phyloP scores from a whole-genome alignment of 2,797 vertebrate species.

The Sandelia bainsii region DNA sequence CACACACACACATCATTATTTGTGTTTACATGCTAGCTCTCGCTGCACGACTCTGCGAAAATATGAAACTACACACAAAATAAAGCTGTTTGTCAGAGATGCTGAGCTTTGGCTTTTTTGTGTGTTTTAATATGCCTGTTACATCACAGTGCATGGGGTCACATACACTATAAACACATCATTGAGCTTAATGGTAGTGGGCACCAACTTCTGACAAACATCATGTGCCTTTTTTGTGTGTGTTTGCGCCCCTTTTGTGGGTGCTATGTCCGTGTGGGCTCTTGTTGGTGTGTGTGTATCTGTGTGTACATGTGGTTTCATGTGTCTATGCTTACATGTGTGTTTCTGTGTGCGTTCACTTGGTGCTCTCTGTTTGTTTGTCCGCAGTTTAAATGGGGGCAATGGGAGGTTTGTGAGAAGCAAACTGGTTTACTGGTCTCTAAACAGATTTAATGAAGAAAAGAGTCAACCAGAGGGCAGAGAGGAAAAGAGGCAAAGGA shows the following conservation, averaged over 20 bases:
- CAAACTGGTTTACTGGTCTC: conserved; percentile 68
- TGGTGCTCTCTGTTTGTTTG: conserved; percentile 67
- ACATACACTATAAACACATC: conserved; percentile 57
- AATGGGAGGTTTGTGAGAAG: conserved; percentile 68
- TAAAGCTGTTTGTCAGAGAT: conserved; percentile 15
- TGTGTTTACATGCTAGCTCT: conserved; percentile 36
- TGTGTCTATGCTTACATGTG: conserved; percentile 11
- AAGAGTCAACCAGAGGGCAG: conserved; percentile 61
- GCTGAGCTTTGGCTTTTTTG: conserved; percentile 18
- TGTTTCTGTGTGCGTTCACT: conserved; percentile 25
- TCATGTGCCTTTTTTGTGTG: conserved; percentile 20
- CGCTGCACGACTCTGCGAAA: conserved; percentile 6
- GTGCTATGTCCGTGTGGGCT: conserved; percentile 35
- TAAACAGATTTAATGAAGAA: conserved; percentile 70
- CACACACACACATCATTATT: conserved; percentile 32
- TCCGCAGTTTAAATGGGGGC: conserved; percentile 68
- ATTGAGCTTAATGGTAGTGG: conserved; percentile 29
- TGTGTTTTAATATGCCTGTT: conserved; percentile 38
- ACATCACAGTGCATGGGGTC: conserved; percentile 40
- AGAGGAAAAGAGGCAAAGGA: conserved; percentile 15
- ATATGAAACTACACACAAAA: conserved; percentile 34
- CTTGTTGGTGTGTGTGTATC: conserved; percentile 17
- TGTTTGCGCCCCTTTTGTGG: conserved; percentile 27
- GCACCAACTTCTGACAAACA: conserved; percentile 51
- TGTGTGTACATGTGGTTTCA: conserved; percentile 6